Percentiles rank a stretch among this genome's conserved stretches.
phyloP scores from a whole-genome alignment of 1,140 invertebrate species.

The Drosophila grimshawi region DNA sequence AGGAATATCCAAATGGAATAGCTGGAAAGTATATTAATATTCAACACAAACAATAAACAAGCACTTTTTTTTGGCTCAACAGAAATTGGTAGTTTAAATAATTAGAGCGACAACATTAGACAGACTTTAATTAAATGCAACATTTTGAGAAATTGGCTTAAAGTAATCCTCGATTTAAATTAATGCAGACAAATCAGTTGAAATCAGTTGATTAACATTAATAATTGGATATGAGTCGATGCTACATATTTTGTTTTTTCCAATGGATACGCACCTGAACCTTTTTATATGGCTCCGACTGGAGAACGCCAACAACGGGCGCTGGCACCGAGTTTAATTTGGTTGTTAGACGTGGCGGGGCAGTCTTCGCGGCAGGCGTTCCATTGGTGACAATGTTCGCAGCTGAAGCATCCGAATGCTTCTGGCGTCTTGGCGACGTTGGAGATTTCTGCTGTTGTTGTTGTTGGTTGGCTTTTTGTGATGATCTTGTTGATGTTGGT shows the following conservation, averaged over 20 bases:
- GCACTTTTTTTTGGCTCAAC: too few species aligned
- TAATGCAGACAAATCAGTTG: too few species aligned
- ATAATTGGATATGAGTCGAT: too few species aligned
- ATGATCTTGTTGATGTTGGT: not conserved
- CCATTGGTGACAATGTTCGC: conserved; percentile 14
- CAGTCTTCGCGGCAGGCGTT: conserved; percentile 29
- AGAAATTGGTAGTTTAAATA: too few species aligned
- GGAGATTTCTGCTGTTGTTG: conserved; percentile 32
- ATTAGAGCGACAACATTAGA: too few species aligned
- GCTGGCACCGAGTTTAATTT: conserved; percentile 48
- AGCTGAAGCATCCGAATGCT: conserved; percentile 9
- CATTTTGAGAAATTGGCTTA: not conserved
- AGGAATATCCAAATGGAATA: too few species aligned
- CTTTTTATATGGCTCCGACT: conserved; percentile 73
- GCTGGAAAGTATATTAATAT: too few species aligned
- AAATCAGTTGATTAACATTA: too few species aligned
- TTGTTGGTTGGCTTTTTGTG: not conserved
- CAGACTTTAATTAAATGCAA: not conserved
- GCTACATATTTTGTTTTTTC: not conserved
- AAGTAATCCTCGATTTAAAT: too few species aligned
- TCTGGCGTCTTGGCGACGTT: conserved; percentile 35
- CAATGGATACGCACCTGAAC: conserved; percentile 65
- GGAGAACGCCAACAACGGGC: conserved; percentile 56
- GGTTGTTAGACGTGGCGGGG: conserved; percentile 33
- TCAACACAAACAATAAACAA: too few species aligned